Evolutionary conservation across 2,797 vertebrate species (phyloP), one percentile per base, ranked within the genome.

Genomic region (Bovichtus diacanthus): DNA sequence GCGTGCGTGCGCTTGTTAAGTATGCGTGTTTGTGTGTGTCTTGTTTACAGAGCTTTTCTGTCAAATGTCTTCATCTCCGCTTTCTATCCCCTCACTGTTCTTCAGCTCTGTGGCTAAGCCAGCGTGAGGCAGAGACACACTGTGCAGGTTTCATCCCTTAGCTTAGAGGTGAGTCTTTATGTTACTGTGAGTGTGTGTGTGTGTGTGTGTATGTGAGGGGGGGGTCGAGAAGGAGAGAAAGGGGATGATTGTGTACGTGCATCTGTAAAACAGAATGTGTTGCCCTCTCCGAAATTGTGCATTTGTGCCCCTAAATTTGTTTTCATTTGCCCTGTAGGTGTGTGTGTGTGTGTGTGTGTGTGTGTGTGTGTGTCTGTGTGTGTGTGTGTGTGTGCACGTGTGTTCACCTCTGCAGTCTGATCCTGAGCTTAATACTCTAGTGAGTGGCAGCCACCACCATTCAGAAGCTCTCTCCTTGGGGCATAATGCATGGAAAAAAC

Each of bases 1-100:
- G 19, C 4, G 9, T 16, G 64, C 12, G 8, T 58, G 80, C 76
- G 65, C 31, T 64, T 70, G 70, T 83, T 62, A 68, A 64, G 74
- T 44, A 61, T 64, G 50, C 23, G 9, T 74, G 43, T 82, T 72
- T 80, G 80, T 78, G 83, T 79, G 77, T 78, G 73, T 76, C 76
- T 88, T 93, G 91, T 93, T 92, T 90, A 84, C 81, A 88, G 84
- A 89, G 90, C 88, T 89, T 82, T 87, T 80, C 85, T 88, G 84
- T 90, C 84, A 80, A 84, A 87, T 76, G 86, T 91, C 89, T 93
- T 90, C 90, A 90, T 91, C 89, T 88, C 68, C 44, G 67, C 74
- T 84, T 87, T 91, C 80, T 88, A 91, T 92, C 90, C 89, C 84
- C 74, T 86, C 82, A 78, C 82, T 89, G 87, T 93, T 92, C 86